Conservation (phyloP, 2,113 vertebrate genomes). For the Ellobius talpinus region DNA sequence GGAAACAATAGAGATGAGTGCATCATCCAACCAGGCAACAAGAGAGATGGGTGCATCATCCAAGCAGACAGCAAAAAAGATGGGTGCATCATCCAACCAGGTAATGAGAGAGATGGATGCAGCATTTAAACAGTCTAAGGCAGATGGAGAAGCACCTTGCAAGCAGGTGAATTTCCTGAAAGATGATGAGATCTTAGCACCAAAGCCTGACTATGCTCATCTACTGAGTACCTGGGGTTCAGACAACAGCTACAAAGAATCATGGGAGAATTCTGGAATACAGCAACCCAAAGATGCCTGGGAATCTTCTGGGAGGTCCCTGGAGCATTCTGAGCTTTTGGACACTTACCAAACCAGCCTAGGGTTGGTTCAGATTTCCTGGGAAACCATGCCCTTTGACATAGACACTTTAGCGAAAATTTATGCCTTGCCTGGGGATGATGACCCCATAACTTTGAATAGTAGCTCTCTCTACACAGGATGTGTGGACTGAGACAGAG, state of each 20-base stretch:
- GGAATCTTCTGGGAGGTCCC: background rate
- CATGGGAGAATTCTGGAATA: background rate
- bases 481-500: background rate
- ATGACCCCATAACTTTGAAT: background rate
- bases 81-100: background rate
- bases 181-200: background rate
- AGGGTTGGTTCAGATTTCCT: no score
- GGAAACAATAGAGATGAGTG: fast-evolving
- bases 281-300: background rate
- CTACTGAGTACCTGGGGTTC: background rate
- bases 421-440: background rate
- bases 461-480: background rate
- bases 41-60: background rate
- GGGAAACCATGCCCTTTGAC: background rate
- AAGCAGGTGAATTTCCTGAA: background rate
- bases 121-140: background rate
- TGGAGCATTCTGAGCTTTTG: background rate
- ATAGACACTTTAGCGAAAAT: background rate
- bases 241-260: background rate
- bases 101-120: background rate
- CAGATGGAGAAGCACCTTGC: no score
- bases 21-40: background rate
- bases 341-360: background rate
- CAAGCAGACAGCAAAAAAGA: fast-evolving
- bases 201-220: background rate